A percentile compares a stretch with the other conserved stretches of the same genome.
These are phyloP conservation scores for Tetrao urogallus DNA, from an alignment of 2,113 vertebrate species.

Conservation along the genomic window DNA sequence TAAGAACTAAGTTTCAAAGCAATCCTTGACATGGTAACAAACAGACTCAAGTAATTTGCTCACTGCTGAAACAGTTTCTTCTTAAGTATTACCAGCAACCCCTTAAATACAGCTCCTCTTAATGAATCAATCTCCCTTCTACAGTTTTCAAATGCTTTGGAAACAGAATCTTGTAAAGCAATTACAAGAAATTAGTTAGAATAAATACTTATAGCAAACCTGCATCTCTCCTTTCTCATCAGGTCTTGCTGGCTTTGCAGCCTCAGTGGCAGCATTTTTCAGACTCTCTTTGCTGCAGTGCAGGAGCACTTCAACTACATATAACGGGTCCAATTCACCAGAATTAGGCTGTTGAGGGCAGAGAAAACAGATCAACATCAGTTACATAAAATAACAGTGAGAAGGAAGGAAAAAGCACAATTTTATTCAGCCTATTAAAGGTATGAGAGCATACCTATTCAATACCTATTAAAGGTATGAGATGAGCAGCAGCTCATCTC, in stretches of 20 bases:
- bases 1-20: not conserved
- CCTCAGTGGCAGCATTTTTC: slow-evolving; percentile 91
- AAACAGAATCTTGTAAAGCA: not conserved
- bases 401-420: not conserved
- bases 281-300: slow-evolving; percentile 95
- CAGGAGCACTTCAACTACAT: slow-evolving; percentile 93
- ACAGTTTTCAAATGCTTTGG: not conserved
- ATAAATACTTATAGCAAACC: slow-evolving; percentile 73
- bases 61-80: not conserved
- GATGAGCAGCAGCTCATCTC: not conserved
- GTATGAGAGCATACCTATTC: no score
- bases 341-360: slow-evolving; percentile 77
- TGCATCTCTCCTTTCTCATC: slow-evolving; percentile 97
- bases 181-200: not conserved
- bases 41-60: not conserved
- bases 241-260: slow-evolving; percentile 87
- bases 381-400: not conserved
- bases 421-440: not conserved
- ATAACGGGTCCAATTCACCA: slow-evolving; percentile 89
- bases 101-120: not conserved
- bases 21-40: not conserved
- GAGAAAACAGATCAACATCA: not conserved
- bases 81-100: not conserved
- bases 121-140: not conserved
- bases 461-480: not conserved